Evolutionary conservation across 2,888 invertebrate species (phyloP).

Genomic region (Athripsodes cinereus): DNA sequence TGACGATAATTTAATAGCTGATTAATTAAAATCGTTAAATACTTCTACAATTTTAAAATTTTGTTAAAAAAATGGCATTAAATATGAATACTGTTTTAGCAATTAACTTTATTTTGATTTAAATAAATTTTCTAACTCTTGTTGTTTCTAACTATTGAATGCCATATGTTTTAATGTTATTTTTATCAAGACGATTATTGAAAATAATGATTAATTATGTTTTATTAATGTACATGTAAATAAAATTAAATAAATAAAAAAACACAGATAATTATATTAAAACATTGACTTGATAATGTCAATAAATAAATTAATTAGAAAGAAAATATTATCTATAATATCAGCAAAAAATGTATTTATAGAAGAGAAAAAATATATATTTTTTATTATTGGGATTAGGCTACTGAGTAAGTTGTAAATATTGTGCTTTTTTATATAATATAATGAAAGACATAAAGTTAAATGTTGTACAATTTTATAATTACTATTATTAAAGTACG

Average conservation of each 20-base stretch:
- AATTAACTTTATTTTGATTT: too few species aligned
- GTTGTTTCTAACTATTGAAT: too few species aligned
- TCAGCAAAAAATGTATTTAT: slow-evolving; percentile 25
- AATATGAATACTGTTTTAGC: too few species aligned
- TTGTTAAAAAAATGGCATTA: too few species aligned
- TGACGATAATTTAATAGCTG: too few species aligned
- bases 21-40: too few species aligned
- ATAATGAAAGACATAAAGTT: neutral
- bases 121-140: too few species aligned
- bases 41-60: too few species aligned
- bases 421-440: slow-evolving; percentile 20
- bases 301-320: neutral
- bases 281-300: neutral
- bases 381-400: slow-evolving; percentile 27
- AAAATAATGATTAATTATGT: neutral
- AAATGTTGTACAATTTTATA: too few species aligned
- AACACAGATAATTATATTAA: neutral
- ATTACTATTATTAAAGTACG: too few species aligned
- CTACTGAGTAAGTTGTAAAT: slow-evolving; percentile 23
- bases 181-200: too few species aligned
- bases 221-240: neutral
- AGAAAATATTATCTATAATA: slow-evolving; percentile 6
- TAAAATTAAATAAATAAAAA: neutral
- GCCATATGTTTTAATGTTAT: too few species aligned
- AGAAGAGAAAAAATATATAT: slow-evolving; percentile 23